Evolutionary conservation across 2,888 invertebrate species (phyloP).

Genomic region (Pterobdella sp.): DNA sequence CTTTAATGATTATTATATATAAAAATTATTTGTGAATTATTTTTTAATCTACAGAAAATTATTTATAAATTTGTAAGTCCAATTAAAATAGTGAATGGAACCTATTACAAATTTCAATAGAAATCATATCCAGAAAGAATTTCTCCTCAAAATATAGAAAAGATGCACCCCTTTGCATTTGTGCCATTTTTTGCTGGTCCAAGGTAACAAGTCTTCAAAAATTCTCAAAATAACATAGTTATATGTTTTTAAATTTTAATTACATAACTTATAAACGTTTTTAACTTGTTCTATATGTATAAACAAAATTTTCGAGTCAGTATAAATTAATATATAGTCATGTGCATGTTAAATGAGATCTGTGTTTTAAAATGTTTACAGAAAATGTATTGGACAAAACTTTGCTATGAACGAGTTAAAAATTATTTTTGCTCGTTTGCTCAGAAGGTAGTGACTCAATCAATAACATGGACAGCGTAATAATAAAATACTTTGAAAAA

Average conservation of each 20-base stretch:
- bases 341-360: too few species aligned
- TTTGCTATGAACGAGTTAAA: constrained; percentile 48
- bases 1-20: too few species aligned
- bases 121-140: constrained; percentile 42
- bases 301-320: too few species aligned
- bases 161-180: constrained; percentile 41
- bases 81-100: too few species aligned
- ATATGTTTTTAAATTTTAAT: background rate
- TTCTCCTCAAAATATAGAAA: constrained; percentile 40
- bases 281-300: too few species aligned
- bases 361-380: constrained; percentile 31
- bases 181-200: constrained; percentile 46
- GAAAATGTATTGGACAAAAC: constrained; percentile 46
- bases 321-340: too few species aligned
- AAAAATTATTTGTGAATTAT: too few species aligned
- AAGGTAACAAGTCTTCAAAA: constrained; percentile 40
- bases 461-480: too few species aligned
- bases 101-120: too few species aligned
- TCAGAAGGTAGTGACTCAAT: constrained; percentile 41
- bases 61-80: too few species aligned
- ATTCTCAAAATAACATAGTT: background rate
- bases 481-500: background rate
- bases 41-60: too few species aligned
- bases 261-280: too few species aligned
- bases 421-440: constrained; percentile 40